These are phyloP conservation scores for Panagrolaimus sp. DNA, from an alignment of 1,140 invertebrate species.

Conservation along the genomic window DNA sequence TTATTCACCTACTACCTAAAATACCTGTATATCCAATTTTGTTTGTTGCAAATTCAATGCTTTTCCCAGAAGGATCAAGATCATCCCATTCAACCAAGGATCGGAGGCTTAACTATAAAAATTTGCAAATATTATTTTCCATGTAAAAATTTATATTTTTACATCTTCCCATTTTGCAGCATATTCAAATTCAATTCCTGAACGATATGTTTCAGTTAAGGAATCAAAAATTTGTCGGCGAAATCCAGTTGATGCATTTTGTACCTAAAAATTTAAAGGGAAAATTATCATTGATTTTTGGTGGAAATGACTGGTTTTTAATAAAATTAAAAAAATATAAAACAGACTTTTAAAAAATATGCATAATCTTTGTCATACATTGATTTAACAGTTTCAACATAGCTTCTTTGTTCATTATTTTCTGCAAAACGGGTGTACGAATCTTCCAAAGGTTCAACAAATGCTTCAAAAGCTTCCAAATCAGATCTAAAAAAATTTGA, in stretches of 20 bases:
- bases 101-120: conserved; percentile 22
- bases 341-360: conserved; percentile 22
- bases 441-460: conserved; percentile 21
- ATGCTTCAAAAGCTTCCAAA: conserved; percentile 18
- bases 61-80: conserved; percentile 19
- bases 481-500: conserved; percentile 5
- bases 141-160: not conserved
- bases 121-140: not conserved
- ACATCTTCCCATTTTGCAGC: conserved; percentile 21
- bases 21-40: no score
- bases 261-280: not conserved
- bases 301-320: no score
- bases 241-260: not conserved
- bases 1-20: no score
- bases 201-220: not conserved
- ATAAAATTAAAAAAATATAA: no score
- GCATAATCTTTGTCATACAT: conserved; percentile 23
- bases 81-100: conserved; percentile 34
- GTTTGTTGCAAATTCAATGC: conserved; percentile 22
- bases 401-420: conserved; percentile 2
- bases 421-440: conserved; percentile 18
- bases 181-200: conserved; percentile 13
- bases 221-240: conserved; percentile 7
- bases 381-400: conserved; percentile 24
- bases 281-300: no score